Base-by-base conservation (phyloP, 1,140 invertebrate genomes). In the Hylyphantes graminicola region DNA sequence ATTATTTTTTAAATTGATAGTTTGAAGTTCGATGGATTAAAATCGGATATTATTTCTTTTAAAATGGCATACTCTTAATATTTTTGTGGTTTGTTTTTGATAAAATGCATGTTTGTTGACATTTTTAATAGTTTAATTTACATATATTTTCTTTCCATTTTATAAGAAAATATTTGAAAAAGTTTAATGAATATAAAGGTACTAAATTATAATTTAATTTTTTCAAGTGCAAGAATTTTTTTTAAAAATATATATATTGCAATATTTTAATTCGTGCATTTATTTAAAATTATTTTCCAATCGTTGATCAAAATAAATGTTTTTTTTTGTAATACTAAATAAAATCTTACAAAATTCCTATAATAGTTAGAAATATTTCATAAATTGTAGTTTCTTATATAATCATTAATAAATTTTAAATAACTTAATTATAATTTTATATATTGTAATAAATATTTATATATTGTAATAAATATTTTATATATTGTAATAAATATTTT, bases 1-100 rank as follows among this genome's bases (percentile, higher is more conserved):
- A 80, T 51, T 64, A 55, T 63, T 67, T n/a, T 50, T 70, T 51
- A 70, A 70, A 9, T 48, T 70, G 19, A 61, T 61, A 12, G 17
- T 61, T 61, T 6, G 1, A 61, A 61, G 5, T 35, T 35, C 35
- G 35, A 35, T 35, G 5, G 35, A 35, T 35, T 2, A 1, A 35
- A 35, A 2, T 35, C 1, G 57, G 6, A 61, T 61, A 61, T 61
- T 61, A 17, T 3, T 61, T 17, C 2, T 61, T 61, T 61, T 61
- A 3, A n/a, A 17, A 6, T 61, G 57, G 17, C n/a, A n/a, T n/a
- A n/a, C 10, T 19, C 21, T 65, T 65, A 17, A 12, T 61, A 12
- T 61, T 61, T 61, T 61, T 61, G 15, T 65, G 19, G 10, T 19
- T n/a, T 65, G 63, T 65, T 2, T 17, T 65, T 65, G 9, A 35